phyloP scores from a whole-genome alignment of 2,797 vertebrate species.

The Pterois miles region DNA sequence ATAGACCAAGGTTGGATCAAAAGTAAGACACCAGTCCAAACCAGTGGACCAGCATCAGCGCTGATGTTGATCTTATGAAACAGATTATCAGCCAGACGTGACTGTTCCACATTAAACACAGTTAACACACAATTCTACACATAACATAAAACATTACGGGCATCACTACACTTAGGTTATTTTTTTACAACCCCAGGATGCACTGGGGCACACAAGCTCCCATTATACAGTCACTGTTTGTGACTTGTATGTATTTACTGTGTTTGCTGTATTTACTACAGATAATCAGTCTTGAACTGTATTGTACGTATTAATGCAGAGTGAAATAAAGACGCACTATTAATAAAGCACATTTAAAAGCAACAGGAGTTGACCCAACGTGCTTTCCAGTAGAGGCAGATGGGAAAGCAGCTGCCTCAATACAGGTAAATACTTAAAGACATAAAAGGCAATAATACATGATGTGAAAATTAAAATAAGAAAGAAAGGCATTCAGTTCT shows the following conservation, averaged over 20 bases:
- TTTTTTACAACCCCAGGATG: background rate
- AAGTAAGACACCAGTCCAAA: background rate
- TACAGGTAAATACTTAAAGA: too few species aligned
- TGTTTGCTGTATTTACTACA: background rate
- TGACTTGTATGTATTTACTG: too few species aligned
- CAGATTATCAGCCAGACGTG: background rate
- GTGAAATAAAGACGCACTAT: background rate
- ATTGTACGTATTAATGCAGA: background rate
- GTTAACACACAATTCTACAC: background rate
- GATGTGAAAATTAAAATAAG: too few species aligned
- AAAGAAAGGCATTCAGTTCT: background rate
- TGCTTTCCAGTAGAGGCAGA: too few species aligned
- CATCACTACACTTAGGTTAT: background rate
- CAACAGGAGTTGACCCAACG: too few species aligned
- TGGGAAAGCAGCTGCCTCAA: too few species aligned
- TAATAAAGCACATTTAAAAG: too few species aligned
- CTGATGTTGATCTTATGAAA: background rate
- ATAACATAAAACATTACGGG: background rate
- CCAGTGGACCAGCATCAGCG: background rate
- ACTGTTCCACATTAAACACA: background rate
- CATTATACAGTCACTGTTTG: background rate
- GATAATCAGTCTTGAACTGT: background rate
- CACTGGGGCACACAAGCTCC: background rate
- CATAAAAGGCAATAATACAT: too few species aligned
- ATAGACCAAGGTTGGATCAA: background rate